These are phyloP conservation scores for Ommatoiulus sabulosus DNA, from an alignment of 2,888 invertebrate genomes.

Conservation along the genomic window DNA sequence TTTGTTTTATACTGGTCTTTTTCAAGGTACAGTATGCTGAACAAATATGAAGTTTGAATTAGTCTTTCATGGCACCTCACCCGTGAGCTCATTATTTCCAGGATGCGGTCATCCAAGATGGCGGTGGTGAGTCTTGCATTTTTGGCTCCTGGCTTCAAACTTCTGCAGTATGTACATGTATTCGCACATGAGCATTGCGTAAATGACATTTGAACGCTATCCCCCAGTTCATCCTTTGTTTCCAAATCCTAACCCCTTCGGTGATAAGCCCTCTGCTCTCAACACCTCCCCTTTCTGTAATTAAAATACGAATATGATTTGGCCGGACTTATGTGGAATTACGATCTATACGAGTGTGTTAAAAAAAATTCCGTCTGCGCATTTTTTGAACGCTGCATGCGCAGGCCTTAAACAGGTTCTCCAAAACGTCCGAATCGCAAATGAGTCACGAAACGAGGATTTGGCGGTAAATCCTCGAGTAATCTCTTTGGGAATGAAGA, in stretches of 20 bases:
- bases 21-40: too few species aligned
- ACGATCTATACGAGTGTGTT: neutral
- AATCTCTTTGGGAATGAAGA: constrained; percentile 35
- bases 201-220: neutral
- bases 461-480: neutral
- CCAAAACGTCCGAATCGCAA: constrained; percentile 31
- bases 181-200: neutral
- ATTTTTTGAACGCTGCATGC: neutral
- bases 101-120: too few species aligned
- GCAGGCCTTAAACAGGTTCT: neutral
- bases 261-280: neutral
- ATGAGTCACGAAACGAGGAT: constrained; percentile 43
- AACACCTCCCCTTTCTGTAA: neutral
- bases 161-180: too few species aligned
- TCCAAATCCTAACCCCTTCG: neutral
- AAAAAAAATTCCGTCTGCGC: neutral
- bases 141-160: too few species aligned
- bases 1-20: too few species aligned
- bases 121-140: too few species aligned
- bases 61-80: too few species aligned
- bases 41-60: too few species aligned
- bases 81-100: too few species aligned
- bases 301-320: constrained; percentile 30
- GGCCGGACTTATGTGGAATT: constrained; percentile 23
- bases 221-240: neutral